A percentile compares a stretch with the other conserved stretches of the same genome.
These are phyloP conservation scores for Poecile montanus DNA, from an alignment of 2,797 vertebrate genomes.

Conservation along the genomic window DNA sequence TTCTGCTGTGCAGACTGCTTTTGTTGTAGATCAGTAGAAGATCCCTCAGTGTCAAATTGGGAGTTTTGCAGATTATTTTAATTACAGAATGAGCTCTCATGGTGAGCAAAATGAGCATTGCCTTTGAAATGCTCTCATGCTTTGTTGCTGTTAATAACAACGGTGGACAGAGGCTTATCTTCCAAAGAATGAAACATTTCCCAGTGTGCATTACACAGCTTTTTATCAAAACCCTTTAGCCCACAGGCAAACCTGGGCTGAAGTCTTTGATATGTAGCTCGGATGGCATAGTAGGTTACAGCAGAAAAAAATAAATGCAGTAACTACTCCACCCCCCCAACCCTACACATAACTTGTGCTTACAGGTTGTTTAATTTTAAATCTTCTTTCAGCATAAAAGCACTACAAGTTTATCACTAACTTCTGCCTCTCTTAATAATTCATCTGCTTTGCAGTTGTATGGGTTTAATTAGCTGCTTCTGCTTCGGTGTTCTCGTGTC, in stretches of 20 bases:
- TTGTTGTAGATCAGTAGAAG: background rate
- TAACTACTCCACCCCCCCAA: background rate
- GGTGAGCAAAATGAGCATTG: background rate
- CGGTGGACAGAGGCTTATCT: background rate
- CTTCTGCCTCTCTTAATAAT: constrained; percentile 8
- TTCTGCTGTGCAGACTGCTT: background rate
- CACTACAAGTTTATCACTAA: background rate
- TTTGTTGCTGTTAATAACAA: background rate
- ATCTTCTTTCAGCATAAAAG: background rate
- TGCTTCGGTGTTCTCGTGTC: background rate
- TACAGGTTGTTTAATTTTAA: background rate
- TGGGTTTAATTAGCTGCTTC: constrained; percentile 41
- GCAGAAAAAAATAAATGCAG: background rate
- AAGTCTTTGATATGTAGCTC: background rate
- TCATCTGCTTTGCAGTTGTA: background rate
- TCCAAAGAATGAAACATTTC: background rate
- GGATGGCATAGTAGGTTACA: background rate
- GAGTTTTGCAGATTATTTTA: background rate
- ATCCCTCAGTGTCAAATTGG: background rate
- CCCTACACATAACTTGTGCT: background rate
- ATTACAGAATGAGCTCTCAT: background rate
- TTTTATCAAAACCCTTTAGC: background rate
- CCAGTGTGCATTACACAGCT: background rate
- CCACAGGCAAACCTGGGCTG: background rate
- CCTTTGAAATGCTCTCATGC: background rate